Conservation (phyloP, 1,140 invertebrate species). For the Drosophila miranda region DNA sequence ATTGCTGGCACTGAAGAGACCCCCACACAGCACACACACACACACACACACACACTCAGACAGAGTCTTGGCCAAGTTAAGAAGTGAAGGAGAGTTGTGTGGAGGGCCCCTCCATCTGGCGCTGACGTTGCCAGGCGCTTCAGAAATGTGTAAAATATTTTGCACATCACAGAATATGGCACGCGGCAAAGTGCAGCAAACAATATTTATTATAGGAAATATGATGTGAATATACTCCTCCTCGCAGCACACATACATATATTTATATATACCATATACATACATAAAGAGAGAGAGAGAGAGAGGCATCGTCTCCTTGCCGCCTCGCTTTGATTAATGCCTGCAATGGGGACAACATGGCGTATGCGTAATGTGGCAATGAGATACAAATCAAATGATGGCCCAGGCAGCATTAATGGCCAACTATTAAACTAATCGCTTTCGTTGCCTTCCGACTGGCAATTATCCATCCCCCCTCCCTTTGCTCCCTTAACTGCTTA, state of each 20-base stretch:
- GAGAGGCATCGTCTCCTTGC: neutral
- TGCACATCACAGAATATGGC: conserved; percentile 60
- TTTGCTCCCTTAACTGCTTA: too few relatives aligned
- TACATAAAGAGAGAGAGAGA: too few relatives aligned
- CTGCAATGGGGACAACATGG: conserved; percentile 45
- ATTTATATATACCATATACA: neutral
- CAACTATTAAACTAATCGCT: conserved; percentile 75
- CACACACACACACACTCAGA: conserved; percentile 9
- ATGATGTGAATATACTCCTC: neutral
- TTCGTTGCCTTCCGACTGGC: conserved; percentile 49
- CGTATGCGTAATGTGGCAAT: conserved; percentile 64
- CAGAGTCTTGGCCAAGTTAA: conserved; percentile 6
- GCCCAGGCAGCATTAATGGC: conserved; percentile 60
- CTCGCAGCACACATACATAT: neutral
- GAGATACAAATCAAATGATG: conserved; percentile 50
- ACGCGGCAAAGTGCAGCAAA: conserved; percentile 62
- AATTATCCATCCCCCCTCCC: conserved; percentile 47
- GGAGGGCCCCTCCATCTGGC: conserved; percentile 33
- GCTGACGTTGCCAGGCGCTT: conserved; percentile 34
- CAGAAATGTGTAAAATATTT: conserved; percentile 65
- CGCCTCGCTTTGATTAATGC: conserved; percentile 62
- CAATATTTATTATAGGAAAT: conserved; percentile 71
- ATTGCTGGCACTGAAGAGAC: conserved; percentile 44
- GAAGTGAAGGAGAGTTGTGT: conserved; percentile 4
- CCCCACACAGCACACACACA: conserved; percentile 11